Evolutionary conservation across 2,888 invertebrate species (phyloP).

Genomic region (Macrophya annulata): DNA sequence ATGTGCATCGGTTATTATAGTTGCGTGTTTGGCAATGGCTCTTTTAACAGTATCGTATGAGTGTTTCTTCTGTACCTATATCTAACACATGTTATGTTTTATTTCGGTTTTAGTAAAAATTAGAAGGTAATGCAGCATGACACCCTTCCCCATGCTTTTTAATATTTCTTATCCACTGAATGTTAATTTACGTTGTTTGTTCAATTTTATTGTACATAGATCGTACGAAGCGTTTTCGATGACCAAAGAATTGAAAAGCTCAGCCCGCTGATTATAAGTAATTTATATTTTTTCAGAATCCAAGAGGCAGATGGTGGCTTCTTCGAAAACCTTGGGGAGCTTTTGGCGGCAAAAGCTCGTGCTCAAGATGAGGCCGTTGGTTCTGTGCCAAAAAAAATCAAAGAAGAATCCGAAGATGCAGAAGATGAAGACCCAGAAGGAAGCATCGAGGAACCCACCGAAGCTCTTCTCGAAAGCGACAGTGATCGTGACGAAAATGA

Average conservation of each 20-base stretch:
- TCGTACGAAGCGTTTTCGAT: not conserved
- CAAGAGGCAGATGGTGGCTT: constrained; percentile 92
- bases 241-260: not conserved
- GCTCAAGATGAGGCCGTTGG: constrained; percentile 72
- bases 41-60: not conserved
- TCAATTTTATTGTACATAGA: not conserved
- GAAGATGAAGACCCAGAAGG: constrained; percentile 69
- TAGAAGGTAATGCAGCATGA: not conserved
- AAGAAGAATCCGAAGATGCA: constrained; percentile 78
- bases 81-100: not conserved
- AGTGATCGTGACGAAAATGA: constrained; percentile 86
- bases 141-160: not conserved
- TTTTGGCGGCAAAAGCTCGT: constrained; percentile 80
- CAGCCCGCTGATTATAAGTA: not conserved
- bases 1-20: not conserved
- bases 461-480: constrained; percentile 84
- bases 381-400: constrained; percentile 67
- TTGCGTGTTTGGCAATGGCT: not conserved
- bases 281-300: constrained; percentile 82
- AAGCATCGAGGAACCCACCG: constrained; percentile 79
- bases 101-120: not conserved
- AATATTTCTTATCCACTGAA: not conserved
- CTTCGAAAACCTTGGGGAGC: constrained; percentile 91
- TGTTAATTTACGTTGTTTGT: not conserved
- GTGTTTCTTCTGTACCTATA: not conserved